phyloP scores from a whole-genome alignment of 1,140 invertebrate species.

The Teleogryllus occipitalis region DNA sequence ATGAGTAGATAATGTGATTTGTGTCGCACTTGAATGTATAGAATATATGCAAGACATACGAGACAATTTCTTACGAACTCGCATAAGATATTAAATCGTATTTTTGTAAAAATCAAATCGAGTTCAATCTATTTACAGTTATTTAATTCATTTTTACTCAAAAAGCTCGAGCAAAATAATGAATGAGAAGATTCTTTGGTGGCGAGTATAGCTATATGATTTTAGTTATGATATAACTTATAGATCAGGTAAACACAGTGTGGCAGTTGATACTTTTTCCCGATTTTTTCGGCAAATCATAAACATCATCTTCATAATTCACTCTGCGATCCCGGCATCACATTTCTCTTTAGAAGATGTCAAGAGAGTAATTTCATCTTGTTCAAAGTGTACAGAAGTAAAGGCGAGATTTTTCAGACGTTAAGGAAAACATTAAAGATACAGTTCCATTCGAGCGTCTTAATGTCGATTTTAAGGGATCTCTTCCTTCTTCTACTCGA shows the following conservation, averaged over 20 bases:
- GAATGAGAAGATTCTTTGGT: too few species aligned
- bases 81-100: too few species aligned
- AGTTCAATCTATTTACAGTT: too few species aligned
- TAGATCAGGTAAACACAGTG: neutral
- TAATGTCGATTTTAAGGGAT: neutral
- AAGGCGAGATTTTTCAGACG: neutral
- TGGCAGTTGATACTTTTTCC: neutral
- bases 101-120: too few species aligned
- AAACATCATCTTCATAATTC: neutral
- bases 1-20: too few species aligned
- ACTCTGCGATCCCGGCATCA: neutral
- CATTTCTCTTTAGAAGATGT: neutral
- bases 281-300: neutral
- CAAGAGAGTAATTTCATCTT: neutral
- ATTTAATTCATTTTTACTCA: too few species aligned
- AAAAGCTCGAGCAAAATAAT: too few species aligned
- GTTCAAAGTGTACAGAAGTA: neutral
- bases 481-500: neutral
- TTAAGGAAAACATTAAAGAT: neutral
- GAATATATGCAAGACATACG: too few species aligned
- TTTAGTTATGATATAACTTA: neutral
- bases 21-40: too few species aligned
- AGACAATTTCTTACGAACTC: too few species aligned
- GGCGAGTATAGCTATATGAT: neutral
- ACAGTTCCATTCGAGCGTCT: neutral